These are phyloP conservation scores for Macaria notata DNA, from an alignment of 2,888 invertebrate genomes.

Conservation along the genomic window DNA sequence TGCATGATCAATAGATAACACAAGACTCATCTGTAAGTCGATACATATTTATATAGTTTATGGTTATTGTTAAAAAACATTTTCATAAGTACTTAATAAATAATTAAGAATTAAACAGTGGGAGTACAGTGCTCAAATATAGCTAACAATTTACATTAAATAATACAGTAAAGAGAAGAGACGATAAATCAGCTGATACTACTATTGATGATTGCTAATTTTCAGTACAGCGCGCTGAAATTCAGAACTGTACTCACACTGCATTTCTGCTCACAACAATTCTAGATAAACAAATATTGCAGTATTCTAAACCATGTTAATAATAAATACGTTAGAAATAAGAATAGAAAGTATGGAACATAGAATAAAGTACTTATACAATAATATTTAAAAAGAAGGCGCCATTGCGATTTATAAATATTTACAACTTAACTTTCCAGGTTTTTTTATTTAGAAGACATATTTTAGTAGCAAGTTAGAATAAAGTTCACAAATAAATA, in stretches of 20 bases:
- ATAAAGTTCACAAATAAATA: slow-evolving; percentile 5
- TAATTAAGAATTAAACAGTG: no score
- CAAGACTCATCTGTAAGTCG: not conserved
- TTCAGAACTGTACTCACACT: no score
- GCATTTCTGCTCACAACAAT: not conserved
- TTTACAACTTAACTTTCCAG: slow-evolving; percentile 16
- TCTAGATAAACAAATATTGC: not conserved
- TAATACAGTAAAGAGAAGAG: no score
- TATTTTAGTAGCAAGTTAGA: not conserved
- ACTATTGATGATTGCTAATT: no score
- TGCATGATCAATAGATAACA: slow-evolving; percentile 16
- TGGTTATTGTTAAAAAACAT: not conserved
- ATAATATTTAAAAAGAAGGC: slow-evolving; percentile 9
- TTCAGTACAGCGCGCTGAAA: no score
- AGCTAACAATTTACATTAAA: no score
- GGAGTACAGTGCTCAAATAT: no score
- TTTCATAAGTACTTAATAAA: no score
- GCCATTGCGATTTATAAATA: slow-evolving; percentile 12
- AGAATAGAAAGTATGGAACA: slow-evolving; percentile 2
- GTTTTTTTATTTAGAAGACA: no score
- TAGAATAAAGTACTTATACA: slow-evolving; percentile 12
- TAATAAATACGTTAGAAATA: slow-evolving; percentile 8
- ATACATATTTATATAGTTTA: not conserved
- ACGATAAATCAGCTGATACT: no score
- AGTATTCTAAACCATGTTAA: not conserved